Evolutionary conservation across 1,140 invertebrate species (phyloP).

Genomic region (Probaryconus sp.): DNA sequence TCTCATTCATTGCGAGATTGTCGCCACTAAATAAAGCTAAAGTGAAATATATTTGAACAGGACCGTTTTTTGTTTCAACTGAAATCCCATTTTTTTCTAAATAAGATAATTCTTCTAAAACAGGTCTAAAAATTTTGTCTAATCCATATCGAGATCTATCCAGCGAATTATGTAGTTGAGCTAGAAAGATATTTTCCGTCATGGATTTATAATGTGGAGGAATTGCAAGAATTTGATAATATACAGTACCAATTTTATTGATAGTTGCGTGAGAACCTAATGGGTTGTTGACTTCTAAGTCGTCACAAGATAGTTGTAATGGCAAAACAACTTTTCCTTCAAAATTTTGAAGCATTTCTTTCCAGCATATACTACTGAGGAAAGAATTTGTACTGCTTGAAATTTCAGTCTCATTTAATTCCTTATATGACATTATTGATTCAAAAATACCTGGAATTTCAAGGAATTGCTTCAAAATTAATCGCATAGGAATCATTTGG

Average conservation of each 20-base stretch:
- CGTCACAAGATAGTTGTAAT: neutral
- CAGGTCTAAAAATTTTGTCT: neutral
- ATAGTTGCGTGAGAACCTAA: slow-evolving; percentile 10
- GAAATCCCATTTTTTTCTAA: slow-evolving; percentile 5
- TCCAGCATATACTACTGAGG: neutral
- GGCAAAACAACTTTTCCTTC: neutral
- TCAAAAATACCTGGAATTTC: neutral
- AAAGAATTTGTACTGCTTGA: neutral
- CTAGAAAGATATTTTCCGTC: slow-evolving; percentile 28
- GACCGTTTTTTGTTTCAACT: neutral
- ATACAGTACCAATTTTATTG: slow-evolving; percentile 18
- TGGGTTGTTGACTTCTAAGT: slow-evolving; percentile 29
- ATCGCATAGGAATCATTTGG: neutral
- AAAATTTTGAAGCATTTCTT: neutral
- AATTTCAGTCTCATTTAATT: neutral
- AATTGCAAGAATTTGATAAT: slow-evolving; percentile 4
- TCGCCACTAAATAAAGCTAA: slow-evolving; percentile 4
- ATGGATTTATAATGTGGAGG: slow-evolving; percentile 11
- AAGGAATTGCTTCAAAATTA: neutral
- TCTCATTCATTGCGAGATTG: slow-evolving; percentile 8
- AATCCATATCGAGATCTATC: slow-evolving; percentile 2
- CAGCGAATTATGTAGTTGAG: neutral
- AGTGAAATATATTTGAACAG: neutral
- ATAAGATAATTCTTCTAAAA: neutral
- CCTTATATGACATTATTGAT: neutral